Percentiles rank a stretch among this genome's conserved stretches.
phyloP scores from a whole-genome alignment of 2,113 vertebrate species.

The Manacus vitellinus region DNA sequence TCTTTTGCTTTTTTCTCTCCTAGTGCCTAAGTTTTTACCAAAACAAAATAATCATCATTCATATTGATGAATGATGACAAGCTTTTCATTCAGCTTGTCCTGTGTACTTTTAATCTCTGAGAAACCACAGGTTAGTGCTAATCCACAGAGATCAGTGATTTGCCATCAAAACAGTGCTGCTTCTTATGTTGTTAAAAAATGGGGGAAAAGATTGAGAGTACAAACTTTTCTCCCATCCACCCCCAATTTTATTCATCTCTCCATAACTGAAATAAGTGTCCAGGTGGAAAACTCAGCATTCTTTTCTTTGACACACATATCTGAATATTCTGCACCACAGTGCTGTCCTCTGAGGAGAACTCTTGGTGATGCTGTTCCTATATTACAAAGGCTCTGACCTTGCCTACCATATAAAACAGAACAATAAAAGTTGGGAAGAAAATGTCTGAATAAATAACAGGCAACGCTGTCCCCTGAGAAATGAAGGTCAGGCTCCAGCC shows the following conservation, averaged over 20 bases:
- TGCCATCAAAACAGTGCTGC: background rate
- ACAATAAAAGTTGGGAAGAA: slow-evolving; percentile 67
- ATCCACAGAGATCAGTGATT: background rate
- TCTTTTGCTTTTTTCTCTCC: background rate
- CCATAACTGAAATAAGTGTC: background rate
- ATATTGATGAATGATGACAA: background rate
- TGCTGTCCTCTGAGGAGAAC: background rate
- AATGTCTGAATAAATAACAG: slow-evolving; percentile 54
- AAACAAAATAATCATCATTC: background rate
- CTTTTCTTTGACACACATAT: background rate
- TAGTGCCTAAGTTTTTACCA: background rate
- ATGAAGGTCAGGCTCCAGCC: background rate
- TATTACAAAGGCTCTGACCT: slow-evolving; percentile 45
- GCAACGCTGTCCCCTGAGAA: slow-evolving; percentile 29
- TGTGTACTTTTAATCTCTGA: background rate
- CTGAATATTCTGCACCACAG: background rate
- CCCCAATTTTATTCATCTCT: background rate
- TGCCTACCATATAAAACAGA: slow-evolving; percentile 54
- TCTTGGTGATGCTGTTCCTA: background rate
- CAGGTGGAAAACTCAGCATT: background rate
- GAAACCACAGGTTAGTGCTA: background rate
- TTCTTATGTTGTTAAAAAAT: background rate
- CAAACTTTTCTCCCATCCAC: background rate
- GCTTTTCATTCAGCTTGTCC: background rate
- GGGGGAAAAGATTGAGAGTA: background rate